Base-by-base conservation (phyloP, 2,797 vertebrate species). In the Coranthus polyacanthus region DNA sequence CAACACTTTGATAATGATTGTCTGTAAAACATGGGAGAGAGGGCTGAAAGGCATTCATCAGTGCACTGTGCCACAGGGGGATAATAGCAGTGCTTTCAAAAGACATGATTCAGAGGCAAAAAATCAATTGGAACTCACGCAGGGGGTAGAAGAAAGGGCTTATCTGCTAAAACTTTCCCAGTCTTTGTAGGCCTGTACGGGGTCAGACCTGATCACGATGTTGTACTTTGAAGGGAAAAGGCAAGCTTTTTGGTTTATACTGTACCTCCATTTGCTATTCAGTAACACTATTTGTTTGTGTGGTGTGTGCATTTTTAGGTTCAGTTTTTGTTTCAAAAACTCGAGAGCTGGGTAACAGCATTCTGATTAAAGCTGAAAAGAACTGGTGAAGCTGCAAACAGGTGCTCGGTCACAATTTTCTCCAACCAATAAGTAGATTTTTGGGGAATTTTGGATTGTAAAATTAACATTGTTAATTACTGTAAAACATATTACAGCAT, bases 1-100 rank as follows among this genome's bases (percentile, higher is more conserved):
- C 84, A 88, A 77, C 81, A 82, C 78, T 86, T 73, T 84, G 85
- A 86, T 88, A 88, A 88, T 86, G 83, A 88, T 73, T 81, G 71
- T 76, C 75, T 84, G 81, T 62, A 73, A 84, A 83, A 75, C 83
- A 83, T 75, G 63, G 80, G 50, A 56, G 80, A 64, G 64, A 67
- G 50, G 66, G 75, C 65, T 84, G 73, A 83, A 76, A 85, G 68
- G 83, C 82, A 83, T 90, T 90, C 85, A 88, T 88, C 87, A 88
- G 79, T 69, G 68, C 76, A 68, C 58, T 22, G 45, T 79, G 70
- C 77, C 84, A 85, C 78, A 6, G 81, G 83, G 79, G 85, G 76
- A 88, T 88, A 89, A 87, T 82, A 89, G 82, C 81, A 67, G 66
- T 67, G 65, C 75, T 83, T 84, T 82, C 69, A 70, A 74, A 85